Percentiles rank a stretch among this genome's conserved stretches.
phyloP scores from a whole-genome alignment of 2,797 vertebrate species.

The Alcedo quadribrachys region DNA sequence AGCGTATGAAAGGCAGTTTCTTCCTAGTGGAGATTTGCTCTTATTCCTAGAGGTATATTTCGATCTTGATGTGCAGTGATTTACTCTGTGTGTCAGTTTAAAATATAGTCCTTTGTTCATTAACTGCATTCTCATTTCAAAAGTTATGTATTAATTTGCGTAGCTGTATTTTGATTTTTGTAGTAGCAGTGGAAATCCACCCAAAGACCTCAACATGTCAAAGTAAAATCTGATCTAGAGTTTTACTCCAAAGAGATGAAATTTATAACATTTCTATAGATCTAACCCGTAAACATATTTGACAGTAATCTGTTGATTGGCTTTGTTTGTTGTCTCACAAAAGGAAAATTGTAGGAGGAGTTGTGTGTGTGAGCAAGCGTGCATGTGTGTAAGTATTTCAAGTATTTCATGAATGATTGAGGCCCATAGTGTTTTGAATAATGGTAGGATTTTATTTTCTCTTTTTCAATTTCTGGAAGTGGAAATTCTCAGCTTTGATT shows the following conservation, averaged over 20 bases:
- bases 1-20: not conserved
- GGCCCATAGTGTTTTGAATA: slow-evolving; percentile 16
- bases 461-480: not conserved
- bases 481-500: not conserved
- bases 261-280: slow-evolving; percentile 47
- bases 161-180: slow-evolving; percentile 33
- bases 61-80: not conserved
- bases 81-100: not conserved
- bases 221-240: slow-evolving; percentile 53
- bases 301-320: slow-evolving; percentile 63
- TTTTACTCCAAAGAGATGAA: slow-evolving; percentile 50
- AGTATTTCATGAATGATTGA: slow-evolving; percentile 72
- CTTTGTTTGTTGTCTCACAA: slow-evolving; percentile 58
- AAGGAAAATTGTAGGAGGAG: not conserved
- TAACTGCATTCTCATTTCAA: slow-evolving; percentile 38
- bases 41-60: not conserved
- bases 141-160: slow-evolving; percentile 8
- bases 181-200: slow-evolving; percentile 31
- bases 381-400: not conserved
- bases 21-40: not conserved
- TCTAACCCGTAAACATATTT: slow-evolving; percentile 48
- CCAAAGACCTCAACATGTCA: slow-evolving; percentile 51
- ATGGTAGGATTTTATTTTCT: slow-evolving; percentile 21
- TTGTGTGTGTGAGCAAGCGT: accelerated
- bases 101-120: slow-evolving; percentile 34